Conservation (phyloP, 2,113 vertebrate genomes). For the Ranitomeya imitator region DNA sequence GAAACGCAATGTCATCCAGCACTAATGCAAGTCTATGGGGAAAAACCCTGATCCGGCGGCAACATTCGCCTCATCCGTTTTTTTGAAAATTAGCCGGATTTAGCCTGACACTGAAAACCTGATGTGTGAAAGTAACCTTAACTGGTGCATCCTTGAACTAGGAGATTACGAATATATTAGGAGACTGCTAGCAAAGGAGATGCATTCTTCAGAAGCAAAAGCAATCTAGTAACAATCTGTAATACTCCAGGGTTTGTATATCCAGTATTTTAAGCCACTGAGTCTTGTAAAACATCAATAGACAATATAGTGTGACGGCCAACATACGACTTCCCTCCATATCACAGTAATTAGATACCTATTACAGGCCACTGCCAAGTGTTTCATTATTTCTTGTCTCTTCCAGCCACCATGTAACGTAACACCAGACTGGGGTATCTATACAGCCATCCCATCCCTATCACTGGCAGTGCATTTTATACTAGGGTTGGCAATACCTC, state of each 20-base stretch:
- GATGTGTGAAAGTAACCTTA: too few relatives aligned
- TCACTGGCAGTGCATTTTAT: neutral
- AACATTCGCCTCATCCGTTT: too few relatives aligned
- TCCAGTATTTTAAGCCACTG: neutral
- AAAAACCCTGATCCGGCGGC: too few relatives aligned
- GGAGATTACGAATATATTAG: neutral
- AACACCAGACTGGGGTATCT: neutral
- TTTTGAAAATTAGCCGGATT: too few relatives aligned
- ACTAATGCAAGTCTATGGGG: too few relatives aligned
- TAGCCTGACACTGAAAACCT: too few relatives aligned
- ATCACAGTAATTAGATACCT: neutral
- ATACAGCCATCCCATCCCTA: neutral
- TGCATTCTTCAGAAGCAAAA: neutral
- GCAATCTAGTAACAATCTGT: neutral
- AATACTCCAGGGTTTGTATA: neutral
- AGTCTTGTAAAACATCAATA: neutral
- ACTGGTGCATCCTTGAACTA: too few relatives aligned
- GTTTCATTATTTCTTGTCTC: neutral
- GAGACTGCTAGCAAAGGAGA: neutral
- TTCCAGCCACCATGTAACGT: slow-evolving; percentile 1
- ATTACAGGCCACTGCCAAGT: neutral
- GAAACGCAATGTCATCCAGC: too few relatives aligned
- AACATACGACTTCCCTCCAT: neutral
- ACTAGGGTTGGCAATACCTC: neutral
- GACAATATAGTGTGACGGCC: neutral